A percentile compares a stretch with the other conserved stretches of the same genome.
phyloP scores from a whole-genome alignment of 2,888 invertebrate genomes.

The Torymus texanus region DNA sequence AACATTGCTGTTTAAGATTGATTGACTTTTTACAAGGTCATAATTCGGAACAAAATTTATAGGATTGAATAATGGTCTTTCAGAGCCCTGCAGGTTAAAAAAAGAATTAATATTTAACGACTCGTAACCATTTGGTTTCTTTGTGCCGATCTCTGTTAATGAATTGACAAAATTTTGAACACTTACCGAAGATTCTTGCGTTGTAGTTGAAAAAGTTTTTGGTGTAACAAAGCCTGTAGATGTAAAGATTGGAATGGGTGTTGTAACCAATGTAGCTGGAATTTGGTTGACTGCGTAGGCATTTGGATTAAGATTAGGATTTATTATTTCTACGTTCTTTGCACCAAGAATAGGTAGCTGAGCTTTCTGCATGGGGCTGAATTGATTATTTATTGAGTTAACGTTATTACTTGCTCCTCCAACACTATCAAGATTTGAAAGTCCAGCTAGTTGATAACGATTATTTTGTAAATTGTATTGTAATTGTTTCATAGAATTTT shows the following conservation, averaged over 20 bases:
- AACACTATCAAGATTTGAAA: conserved; percentile 61
- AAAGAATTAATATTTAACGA: conserved; percentile 55
- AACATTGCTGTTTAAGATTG: conserved; percentile 66
- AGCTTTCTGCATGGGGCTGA: conserved; percentile 60
- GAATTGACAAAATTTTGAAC: conserved; percentile 65
- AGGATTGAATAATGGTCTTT: conserved; percentile 68
- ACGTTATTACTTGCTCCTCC: conserved; percentile 64
- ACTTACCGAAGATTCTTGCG: conserved; percentile 61
- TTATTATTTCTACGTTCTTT: conserved; percentile 71
- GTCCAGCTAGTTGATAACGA: conserved; percentile 59
- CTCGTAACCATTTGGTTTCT: conserved; percentile 54
- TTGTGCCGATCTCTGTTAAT: conserved; percentile 66
- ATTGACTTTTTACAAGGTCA: conserved; percentile 69
- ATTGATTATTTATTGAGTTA: conserved; percentile 57
- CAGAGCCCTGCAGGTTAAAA: conserved; percentile 56
- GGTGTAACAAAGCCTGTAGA: conserved; percentile 66
- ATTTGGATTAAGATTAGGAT: conserved; percentile 69
- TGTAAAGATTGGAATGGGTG: conserved; percentile 70
- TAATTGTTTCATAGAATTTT: conserved; percentile 65
- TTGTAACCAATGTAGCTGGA: conserved; percentile 68
- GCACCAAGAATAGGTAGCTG: conserved; percentile 68
- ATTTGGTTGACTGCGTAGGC: conserved; percentile 65
- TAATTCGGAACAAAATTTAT: conserved; percentile 71
- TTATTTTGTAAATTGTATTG: conserved; percentile 65
- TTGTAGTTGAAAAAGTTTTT: conserved; percentile 58